Conservation (phyloP, 2,888 invertebrate genomes). For the Andrena flavipes region DNA sequence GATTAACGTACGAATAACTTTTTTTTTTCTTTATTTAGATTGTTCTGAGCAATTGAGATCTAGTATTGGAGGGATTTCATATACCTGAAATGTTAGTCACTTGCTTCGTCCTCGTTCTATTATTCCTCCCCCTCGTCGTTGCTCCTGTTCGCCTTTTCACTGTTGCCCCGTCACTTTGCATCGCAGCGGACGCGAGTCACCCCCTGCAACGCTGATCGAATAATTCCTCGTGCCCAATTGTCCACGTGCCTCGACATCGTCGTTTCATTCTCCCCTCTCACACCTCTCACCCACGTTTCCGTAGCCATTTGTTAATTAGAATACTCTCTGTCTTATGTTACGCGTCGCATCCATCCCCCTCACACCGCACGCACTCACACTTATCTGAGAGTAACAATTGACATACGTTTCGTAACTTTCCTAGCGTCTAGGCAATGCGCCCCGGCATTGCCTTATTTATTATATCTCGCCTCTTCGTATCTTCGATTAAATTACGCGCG, state of each 20-base stretch:
- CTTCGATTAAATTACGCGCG: neutral
- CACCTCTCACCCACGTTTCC: neutral
- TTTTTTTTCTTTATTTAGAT: slow-evolving; percentile 61
- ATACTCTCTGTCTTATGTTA: slow-evolving; percentile 46
- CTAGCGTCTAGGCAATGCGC: slow-evolving; percentile 76
- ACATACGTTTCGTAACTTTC: slow-evolving; percentile 84
- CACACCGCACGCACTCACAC: slow-evolving; percentile 75
- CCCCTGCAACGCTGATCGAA: slow-evolving; percentile 8
- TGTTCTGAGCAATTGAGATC: slow-evolving; percentile 82
- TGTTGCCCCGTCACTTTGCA: slow-evolving; percentile 21
- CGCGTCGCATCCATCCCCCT: slow-evolving; percentile 56
- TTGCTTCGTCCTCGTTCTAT: slow-evolving; percentile 37
- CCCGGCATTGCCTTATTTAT: slow-evolving; percentile 60
- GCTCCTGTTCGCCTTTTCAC: slow-evolving; percentile 40
- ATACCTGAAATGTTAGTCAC: slow-evolving; percentile 72
- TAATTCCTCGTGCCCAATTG: neutral
- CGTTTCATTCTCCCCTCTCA: neutral
- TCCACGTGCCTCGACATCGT: neutral
- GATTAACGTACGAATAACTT: slow-evolving; percentile 66
- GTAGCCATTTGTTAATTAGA: slow-evolving; percentile 40
- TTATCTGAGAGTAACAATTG: slow-evolving; percentile 82
- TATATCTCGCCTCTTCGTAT: slow-evolving; percentile 24
- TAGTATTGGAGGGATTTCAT: slow-evolving; percentile 80
- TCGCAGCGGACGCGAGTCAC: neutral
- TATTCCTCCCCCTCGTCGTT: slow-evolving; percentile 23